Base-by-base conservation (phyloP, 2,888 invertebrate genomes). In the Dermolepida albohirtum region DNA sequence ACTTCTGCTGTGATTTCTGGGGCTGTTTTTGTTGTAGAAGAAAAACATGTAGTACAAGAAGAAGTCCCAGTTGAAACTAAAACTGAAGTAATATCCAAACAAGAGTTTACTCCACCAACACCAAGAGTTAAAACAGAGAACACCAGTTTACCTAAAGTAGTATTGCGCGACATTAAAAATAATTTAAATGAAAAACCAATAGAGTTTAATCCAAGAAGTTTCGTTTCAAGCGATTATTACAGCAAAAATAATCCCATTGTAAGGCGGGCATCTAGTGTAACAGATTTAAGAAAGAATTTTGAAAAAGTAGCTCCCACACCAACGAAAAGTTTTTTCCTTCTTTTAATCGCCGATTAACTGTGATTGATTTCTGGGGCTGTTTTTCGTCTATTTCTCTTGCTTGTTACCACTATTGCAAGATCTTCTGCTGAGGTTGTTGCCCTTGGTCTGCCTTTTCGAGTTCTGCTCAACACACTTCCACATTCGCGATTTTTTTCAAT, bases 221-320 rank as follows among this genome's bases (percentile, higher is more conserved):
- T 27, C 27, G 27, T 17, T 59, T 40, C 22, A 2, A 40, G 5
- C 7, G 27, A 39, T 11, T 49, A 64, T 41, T 49, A 50, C 29
- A 34, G 17, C 2, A 1, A 12, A 16, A 66, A 47, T 10, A 59
- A 66, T 12, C 17, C 57, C 11, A 16, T 67, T 39, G 68, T 66
- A 39, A 65, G 73, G 41, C 76, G 78, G 73, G 74, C 80, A 8
- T 74, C 81, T 7, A 81, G 81, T 65, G 88, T 89, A 1, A 87
- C 85, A 64, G 88, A 88, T 74, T 85, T 89, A 74, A 84, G 87
- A 68, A 86, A 86, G 73, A 88, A 87, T 49, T 86, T 89, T 73
- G 89, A 89, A 75, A 81, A 79, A 67, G 71, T 76, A 7, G 47
- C 44, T 14, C 64, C 68, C 8, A 64, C 40, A n/a, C 64, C 68